Evolutionary conservation across 2,797 vertebrate genomes (phyloP).

Genomic region (Haliaeetus vocifer): DNA sequence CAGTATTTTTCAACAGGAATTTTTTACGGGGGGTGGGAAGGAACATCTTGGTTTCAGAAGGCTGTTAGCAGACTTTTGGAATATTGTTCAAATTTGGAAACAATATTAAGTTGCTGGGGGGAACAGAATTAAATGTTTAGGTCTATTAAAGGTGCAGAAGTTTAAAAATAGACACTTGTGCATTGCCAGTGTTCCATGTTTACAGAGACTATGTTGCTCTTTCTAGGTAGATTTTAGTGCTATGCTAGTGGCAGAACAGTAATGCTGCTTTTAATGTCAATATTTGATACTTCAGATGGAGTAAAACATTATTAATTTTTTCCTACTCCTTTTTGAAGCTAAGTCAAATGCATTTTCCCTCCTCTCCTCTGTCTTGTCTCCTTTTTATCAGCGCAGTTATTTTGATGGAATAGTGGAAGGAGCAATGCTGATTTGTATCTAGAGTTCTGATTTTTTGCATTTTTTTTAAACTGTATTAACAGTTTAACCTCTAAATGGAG

Average conservation of each 20-base stretch:
- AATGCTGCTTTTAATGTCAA: background rate
- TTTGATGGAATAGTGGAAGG: background rate
- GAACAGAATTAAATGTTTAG: background rate
- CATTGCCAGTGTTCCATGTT: background rate
- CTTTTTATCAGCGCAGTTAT: background rate
- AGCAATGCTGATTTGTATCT: background rate
- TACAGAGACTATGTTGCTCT: background rate
- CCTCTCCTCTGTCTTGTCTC: background rate
- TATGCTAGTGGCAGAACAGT: background rate
- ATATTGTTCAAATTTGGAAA: background rate
- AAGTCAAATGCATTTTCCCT: background rate
- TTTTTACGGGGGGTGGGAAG: background rate
- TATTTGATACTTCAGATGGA: background rate
- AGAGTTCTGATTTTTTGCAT: background rate
- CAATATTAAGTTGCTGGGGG: background rate
- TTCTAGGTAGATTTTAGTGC: background rate
- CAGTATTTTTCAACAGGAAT: background rate
- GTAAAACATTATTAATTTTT: background rate
- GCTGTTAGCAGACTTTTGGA: background rate
- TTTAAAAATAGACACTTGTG: background rate
- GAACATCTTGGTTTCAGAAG: background rate
- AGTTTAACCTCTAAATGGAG: background rate
- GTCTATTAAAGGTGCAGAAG: background rate
- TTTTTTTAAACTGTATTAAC: background rate
- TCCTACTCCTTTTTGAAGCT: background rate